Base-by-base conservation (phyloP, 2,888 invertebrate species). In the Spodoptera littoralis region DNA sequence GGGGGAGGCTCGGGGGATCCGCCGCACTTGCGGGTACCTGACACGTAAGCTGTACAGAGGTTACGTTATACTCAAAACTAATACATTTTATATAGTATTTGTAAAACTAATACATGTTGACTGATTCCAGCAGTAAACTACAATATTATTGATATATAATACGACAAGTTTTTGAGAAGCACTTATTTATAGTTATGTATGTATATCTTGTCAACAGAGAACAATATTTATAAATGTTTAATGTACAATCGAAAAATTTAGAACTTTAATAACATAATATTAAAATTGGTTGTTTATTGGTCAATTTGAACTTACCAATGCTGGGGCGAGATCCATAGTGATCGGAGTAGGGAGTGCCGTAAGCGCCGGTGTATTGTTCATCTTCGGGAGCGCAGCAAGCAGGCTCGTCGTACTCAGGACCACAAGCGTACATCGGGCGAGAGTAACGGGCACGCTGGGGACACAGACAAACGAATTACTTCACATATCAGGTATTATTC, bases 381-480 rank as follows among this genome's bases (percentile, higher is more conserved):
- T 98, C 98, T 88, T 98, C 98, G 53, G 98, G 97, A 18, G 97
- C 97, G 91, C 98, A 98, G 90, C 98, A 98, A 8, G 98, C 98
- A 44, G 98, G 98, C 90, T 98, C 98, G 89, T 98, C 98, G 90
- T 98, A 98, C 95, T 98, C 98, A 63, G 98, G 98, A 71, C 97
- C 96, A 74, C 96, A 96, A 5, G 92, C 94, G 87, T 96, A 96
- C 89, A 96, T 94, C 73, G 96, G 96, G 52, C 97, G 96, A 46
- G 97, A 97, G 87, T 97, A 97, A 81, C 97, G 97, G 76, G 95
- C 94, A 70, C 96, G 96, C 93, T 93, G 75, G 36, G 36, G 36
- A 8, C 3, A 43, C 9, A 22, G 4, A 43, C 12, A 24, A 45
- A 36, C 4, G 13, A 18, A 8, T 22, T 46, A 36, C 6, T 9